These are phyloP conservation scores for Ginglymostoma cirratum DNA, from an alignment of 2,113 vertebrate species.

Conservation along the genomic window DNA sequence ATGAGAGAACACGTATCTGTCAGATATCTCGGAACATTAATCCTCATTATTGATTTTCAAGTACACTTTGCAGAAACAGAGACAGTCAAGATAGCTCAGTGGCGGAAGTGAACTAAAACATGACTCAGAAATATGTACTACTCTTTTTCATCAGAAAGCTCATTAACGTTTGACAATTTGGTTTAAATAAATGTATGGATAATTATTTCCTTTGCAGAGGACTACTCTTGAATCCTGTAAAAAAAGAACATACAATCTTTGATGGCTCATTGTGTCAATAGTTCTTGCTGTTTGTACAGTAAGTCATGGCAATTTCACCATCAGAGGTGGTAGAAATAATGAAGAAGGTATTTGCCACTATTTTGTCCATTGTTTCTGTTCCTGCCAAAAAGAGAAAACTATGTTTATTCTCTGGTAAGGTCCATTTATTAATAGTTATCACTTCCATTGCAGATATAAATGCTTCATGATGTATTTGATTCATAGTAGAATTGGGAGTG, in stretches of 20 bases:
- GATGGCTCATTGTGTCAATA: slow-evolving; percentile 26
- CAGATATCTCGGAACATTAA: background rate
- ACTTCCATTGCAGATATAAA: background rate
- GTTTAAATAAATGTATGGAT: slow-evolving; percentile 39
- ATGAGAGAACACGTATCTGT: background rate
- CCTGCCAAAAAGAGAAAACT: background rate
- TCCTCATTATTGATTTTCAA: slow-evolving; percentile 16
- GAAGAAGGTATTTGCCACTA: background rate
- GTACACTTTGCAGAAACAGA: background rate
- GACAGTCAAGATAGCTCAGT: background rate
- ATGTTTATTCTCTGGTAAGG: background rate
- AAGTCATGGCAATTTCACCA: slow-evolving; percentile 8
- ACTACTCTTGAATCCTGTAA: slow-evolving; percentile 10
- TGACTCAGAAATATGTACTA: background rate
- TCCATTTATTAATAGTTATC: background rate
- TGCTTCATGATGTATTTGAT: background rate
- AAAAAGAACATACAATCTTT: slow-evolving; percentile 33
- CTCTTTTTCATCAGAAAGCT: slow-evolving; percentile 33
- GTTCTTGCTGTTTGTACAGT: slow-evolving; percentile 29
- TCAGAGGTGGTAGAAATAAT: background rate
- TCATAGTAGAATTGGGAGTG: background rate
- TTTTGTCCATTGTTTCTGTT: too few relatives aligned
- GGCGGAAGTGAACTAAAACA: slow-evolving; percentile 11
- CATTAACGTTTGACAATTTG: slow-evolving; percentile 38
- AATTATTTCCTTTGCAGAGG: slow-evolving; percentile 36